Base-by-base conservation (phyloP, 37 sponge, comb jelly and placozoan genomes). In the Spongilla lacustris region DNA sequence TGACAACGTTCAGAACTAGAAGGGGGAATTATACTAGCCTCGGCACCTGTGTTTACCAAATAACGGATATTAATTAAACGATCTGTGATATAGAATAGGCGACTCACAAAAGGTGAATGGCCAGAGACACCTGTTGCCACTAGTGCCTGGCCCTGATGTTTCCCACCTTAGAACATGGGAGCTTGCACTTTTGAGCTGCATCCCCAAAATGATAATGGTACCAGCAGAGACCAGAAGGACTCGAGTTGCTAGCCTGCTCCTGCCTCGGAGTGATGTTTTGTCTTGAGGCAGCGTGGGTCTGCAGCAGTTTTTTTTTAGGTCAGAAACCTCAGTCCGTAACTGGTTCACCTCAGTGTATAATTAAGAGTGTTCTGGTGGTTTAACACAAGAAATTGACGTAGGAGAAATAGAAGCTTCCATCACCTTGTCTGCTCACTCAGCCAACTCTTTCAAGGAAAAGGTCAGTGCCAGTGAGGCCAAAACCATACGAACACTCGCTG, bases 31-130 rank as follows among this genome's bases (percentile, higher is more conserved):
- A 86, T 73, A 71, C 87, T 86, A 29, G 77, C 80, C 36, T 80
- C 81, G n/a, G 84, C 89, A 25, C 84, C 89, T n/a, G 81, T 93
- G 81, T 93, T 90, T 10, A 93, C 84, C 11, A 89, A 85, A 80
- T 84, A 89, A 33, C 67, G 78, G 25, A 50, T 58, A 24, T 66
- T 48, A 26, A 79, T 73, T 6, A 28, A 25, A 36, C 73, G 33
- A 79, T 91, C 87, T 29, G 69, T 76, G 4, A 91, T 32, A 32
- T 69, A 82, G 50, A 91, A 76, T 32, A 86, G 87, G 87, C 84
- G 91, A 91, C 91, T 86, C 46, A 46, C 46, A 46, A 46, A 8
- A 35, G 74, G 49, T 67, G 30, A 69, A 37, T 4, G 86, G 94
- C 94, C 94, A 87, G 90, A 25, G 36, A 67, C 85, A 72, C 85